Evolutionary conservation across 2,888 invertebrate species (phyloP), one percentile per base, ranked within the genome.

Genomic region (Lampropteryx suffumata): DNA sequence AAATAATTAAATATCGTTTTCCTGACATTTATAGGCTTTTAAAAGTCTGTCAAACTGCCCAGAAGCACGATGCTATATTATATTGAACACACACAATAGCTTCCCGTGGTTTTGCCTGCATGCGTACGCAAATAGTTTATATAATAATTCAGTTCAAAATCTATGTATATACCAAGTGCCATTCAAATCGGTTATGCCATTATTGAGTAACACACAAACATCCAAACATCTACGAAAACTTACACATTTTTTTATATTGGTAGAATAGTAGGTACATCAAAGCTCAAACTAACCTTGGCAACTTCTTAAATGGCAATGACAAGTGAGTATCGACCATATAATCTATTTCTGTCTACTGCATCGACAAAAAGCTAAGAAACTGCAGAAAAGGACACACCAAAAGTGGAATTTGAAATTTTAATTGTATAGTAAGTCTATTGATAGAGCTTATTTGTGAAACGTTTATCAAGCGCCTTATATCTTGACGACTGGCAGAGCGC

Each of bases 351-450:
- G 74, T 70, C 65, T 46, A 57, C 35, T 27, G 49, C 52, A 49
- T 52, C 58, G 56, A 62, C 60, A 51, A 69, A 62, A 81, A 76
- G 29, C 57, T 64, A 59, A 68, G 61, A 73, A 73, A 73, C 69
- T 66, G 69, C 65, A 66, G 62, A 74, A 76, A 77, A 77, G 71
- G 49, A 39, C n/a, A 35, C 58, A 50, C 74, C 71, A 67, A 75
- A 77, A 69, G 63, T 67, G 77, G 77, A 60, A 62, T 72, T 68
- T 73, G 69, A 73, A 76, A 76, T 76, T 78, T 79, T 79, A 79
- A 77, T 78, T 71, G 69, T 68, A 58, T 66, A 64, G 65, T 67
- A 71, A 69, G 61, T 46, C 59, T 61, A 52, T 61, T 65, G 61
- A n/a, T n/a, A 48, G 59, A 48, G 7, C 62, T 59, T 59, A 55